Conservation (phyloP, 2,113 vertebrate genomes). For the Notothenia rossii region DNA sequence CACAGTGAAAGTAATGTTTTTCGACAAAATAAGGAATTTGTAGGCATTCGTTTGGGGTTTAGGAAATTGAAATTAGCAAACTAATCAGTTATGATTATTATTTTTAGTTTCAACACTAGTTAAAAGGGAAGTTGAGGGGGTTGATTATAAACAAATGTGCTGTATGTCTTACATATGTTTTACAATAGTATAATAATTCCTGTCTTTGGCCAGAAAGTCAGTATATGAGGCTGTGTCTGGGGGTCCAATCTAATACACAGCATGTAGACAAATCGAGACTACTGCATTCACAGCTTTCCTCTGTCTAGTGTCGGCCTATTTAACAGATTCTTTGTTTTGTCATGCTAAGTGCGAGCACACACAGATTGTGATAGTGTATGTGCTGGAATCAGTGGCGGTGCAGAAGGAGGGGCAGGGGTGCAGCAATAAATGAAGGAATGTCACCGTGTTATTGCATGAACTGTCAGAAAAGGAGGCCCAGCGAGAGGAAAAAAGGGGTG, state of each 20-base stretch:
- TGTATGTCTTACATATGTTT: no score
- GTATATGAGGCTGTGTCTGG: background rate
- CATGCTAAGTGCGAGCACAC: constrained; percentile 5
- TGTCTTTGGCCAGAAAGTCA: background rate
- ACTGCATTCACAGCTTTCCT: background rate
- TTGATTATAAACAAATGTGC: background rate
- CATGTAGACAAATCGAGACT: background rate
- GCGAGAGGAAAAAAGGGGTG: constrained; percentile 50
- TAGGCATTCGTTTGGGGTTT: background rate
- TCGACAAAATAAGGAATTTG: background rate
- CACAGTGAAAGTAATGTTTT: background rate
- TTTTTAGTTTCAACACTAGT: background rate
- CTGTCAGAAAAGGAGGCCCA: constrained; percentile 66
- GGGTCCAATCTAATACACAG: background rate
- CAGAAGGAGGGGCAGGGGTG: constrained; percentile 11
- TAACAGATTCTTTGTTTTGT: constrained; percentile 12
- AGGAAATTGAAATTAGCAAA: background rate
- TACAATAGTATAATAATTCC: background rate
- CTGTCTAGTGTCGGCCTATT: background rate
- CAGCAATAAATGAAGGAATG: constrained; percentile 81
- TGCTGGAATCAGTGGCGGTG: background rate
- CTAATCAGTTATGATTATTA: background rate
- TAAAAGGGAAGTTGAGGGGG: background rate
- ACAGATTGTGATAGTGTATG: background rate
- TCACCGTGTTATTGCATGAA: constrained; percentile 74